A percentile compares a stretch with the other conserved stretches of the same genome.
Conservation (phyloP, 2,797 vertebrate species). For the Sebastes oblongus region DNA sequence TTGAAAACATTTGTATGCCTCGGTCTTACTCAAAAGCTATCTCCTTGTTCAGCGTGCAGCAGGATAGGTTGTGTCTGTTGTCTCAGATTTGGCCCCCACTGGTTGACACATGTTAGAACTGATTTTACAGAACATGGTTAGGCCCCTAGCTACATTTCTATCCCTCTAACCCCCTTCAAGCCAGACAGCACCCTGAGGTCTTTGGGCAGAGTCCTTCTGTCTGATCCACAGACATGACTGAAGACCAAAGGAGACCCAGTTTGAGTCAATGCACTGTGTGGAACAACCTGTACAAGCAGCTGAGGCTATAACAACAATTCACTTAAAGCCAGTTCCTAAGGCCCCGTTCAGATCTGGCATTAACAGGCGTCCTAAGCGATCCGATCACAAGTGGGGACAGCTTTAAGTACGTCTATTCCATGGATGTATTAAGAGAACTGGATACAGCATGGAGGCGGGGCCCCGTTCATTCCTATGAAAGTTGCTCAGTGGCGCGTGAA, state of each 20-base stretch:
- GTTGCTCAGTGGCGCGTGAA: too few species aligned
- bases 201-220: constrained; percentile 13
- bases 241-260: constrained; percentile 8
- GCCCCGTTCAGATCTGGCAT: not conserved
- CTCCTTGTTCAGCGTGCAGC: not conserved
- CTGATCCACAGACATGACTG: constrained; percentile 7
- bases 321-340: not conserved
- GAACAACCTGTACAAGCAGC: not conserved
- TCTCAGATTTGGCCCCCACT: not conserved
- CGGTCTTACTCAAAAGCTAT: not conserved
- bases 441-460: too few species aligned
- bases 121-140: not conserved
- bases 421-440: too few species aligned
- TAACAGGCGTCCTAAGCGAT: too few species aligned
- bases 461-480: too few species aligned
- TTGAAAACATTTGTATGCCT: not conserved
- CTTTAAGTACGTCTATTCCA: too few species aligned
- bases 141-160: constrained; percentile 9
- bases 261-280: not conserved
- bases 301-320: not conserved
- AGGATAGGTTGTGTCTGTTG: not conserved
- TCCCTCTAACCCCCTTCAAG: constrained; percentile 3
- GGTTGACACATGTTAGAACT: not conserved
- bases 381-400: too few species aligned
- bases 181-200: not conserved